These are phyloP conservation scores for Tyria jacobaeae DNA, from an alignment of 2,888 invertebrate species.

Conservation along the genomic window DNA sequence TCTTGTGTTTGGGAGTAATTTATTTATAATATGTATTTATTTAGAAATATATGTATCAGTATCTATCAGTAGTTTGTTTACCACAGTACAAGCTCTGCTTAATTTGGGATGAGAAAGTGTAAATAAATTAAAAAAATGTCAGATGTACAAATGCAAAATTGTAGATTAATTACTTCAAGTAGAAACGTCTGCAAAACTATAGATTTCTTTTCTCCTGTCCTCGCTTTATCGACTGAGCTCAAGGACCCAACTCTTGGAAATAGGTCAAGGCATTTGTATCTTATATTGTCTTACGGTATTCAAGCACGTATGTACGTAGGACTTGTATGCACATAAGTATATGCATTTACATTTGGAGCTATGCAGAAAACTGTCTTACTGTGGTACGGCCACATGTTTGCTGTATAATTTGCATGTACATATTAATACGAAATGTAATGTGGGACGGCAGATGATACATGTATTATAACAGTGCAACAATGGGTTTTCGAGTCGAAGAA, in stretches of 20 bases:
- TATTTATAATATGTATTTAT: no score
- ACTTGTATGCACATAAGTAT: neutral
- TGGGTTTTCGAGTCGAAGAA: neutral
- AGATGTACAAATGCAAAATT: neutral
- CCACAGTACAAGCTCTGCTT: no score
- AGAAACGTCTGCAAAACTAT: neutral
- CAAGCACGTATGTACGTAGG: conserved; percentile 5
- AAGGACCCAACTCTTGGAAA: conserved; percentile 21
- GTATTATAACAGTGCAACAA: neutral
- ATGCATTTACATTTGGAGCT: conserved; percentile 5
- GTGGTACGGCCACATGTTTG: neutral
- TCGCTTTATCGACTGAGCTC: conserved; percentile 12
- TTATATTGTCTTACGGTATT: conserved; percentile 11
- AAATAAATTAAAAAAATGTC: no score
- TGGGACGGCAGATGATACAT: neutral
- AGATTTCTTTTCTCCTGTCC: conserved; percentile 5
- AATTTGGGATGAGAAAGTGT: no score
- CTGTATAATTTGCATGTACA: neutral
- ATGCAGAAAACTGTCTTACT: neutral
- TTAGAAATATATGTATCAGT: no score
- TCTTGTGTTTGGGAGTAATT: no score
- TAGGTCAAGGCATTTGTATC: conserved; percentile 47
- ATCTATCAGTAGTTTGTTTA: no score
- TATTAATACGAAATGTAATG: neutral
- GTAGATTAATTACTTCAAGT: neutral